phyloP scores from a whole-genome alignment of 2,888 invertebrate species.

The Xylota segnis region DNA sequence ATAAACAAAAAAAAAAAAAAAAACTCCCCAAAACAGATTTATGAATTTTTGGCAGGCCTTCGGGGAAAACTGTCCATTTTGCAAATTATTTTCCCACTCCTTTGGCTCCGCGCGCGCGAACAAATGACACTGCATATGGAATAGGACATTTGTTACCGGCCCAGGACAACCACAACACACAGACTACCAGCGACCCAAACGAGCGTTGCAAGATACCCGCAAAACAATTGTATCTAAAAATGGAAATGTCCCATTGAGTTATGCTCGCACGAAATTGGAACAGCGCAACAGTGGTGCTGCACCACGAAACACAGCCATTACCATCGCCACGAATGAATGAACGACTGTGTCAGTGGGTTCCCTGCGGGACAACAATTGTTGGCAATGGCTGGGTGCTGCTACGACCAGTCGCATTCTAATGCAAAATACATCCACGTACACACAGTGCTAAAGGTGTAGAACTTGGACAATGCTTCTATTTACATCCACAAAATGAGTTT shows the following conservation, averaged over 20 bases:
- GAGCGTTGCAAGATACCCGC: constrained; percentile 20
- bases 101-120: constrained; percentile 32
- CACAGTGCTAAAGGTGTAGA: constrained; percentile 44
- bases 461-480: constrained; percentile 66
- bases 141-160: constrained; percentile 38
- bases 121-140: constrained; percentile 55
- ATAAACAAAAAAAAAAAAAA: constrained; percentile 18
- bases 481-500: constrained; percentile 63
- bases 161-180: background rate
- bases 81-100: constrained; percentile 59
- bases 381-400: background rate
- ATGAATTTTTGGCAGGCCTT: constrained; percentile 60
- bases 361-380: constrained; percentile 49
- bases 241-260: constrained; percentile 72
- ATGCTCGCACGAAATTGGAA: constrained; percentile 66
- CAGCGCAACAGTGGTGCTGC: constrained; percentile 54
- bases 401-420: constrained; percentile 53
- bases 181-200: background rate
- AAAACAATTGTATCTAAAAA: constrained; percentile 68
- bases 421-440: constrained; percentile 19
- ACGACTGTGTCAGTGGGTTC: constrained; percentile 52
- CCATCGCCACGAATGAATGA: constrained; percentile 65
- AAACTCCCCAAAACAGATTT: constrained; percentile 51
- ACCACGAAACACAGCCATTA: constrained; percentile 62
- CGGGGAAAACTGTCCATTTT: constrained; percentile 65